Base-by-base conservation (phyloP, 2,888 invertebrate genomes). In the Chrysolina oricalcia region DNA sequence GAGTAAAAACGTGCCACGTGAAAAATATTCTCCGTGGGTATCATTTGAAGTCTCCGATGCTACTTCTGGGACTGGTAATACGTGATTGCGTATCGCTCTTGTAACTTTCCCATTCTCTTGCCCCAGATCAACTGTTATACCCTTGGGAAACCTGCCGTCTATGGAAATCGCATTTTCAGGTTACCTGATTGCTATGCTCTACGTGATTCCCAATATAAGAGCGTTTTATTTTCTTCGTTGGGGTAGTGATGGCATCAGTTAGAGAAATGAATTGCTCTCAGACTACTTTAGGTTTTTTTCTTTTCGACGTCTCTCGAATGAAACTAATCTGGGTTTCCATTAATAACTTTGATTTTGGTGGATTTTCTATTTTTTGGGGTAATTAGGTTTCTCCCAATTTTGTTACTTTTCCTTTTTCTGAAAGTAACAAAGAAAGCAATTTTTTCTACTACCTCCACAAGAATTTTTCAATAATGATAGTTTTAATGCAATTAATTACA, bases 91-190 rank as follows among this genome's bases (percentile, higher is more conserved):
- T 48, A 17, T 48, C 48, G 17, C 17, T 9, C 48, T 8, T 48
- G 9, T 17, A 48, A 48, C 48, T 48, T 48, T 10, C 48, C 11
- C 48, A 48, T 17, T 48, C 17, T 48, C 48, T 48, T 17, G 17
- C 8, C 48, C 17, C 48, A 48, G 48, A 48, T 48, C 48, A 48
- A 48, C 17, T 48, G 65, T 71, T 71, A 71, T 53, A 56, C 46
- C 23, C 65, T 41, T 35, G 43, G 17, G 46, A 46, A 64, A 62
- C 53, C 65, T 46, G 63, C 65, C 17, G 65, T 43, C 71, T 71
- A 71, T 71, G 71, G 65, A 71, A 71, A 71, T 71, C 65, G 65
- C 46, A 53, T 65, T 71, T 71, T 71, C 64, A 71, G 71, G 50
- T 71, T 53, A 40, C 40, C 40, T 65, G 41, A 71, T 71, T 71